Evolutionary conservation across 2,888 invertebrate genomes (phyloP).

Genomic region (Parnassius orleans): DNA sequence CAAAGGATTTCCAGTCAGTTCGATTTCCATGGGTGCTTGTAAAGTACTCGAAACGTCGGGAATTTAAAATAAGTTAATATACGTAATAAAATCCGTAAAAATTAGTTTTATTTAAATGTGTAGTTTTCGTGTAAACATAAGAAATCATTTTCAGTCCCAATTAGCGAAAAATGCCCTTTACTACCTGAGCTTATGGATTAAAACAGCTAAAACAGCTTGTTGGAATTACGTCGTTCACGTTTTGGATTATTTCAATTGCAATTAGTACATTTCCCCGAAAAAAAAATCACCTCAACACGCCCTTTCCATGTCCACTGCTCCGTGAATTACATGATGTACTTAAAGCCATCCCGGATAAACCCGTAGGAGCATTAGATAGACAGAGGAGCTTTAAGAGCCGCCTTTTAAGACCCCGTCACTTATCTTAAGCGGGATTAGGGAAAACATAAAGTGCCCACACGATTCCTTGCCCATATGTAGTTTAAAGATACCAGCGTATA

Average conservation of each 20-base stretch:
- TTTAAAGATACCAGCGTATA: constrained; percentile 16
- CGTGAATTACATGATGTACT: constrained; percentile 24
- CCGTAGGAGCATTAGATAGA: constrained; percentile 18
- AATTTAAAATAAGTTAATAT: too few relatives aligned
- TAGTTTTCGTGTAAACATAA: too few relatives aligned
- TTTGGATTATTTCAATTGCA: constrained; percentile 13
- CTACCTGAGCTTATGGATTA: background rate
- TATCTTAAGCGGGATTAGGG: constrained; percentile 23
- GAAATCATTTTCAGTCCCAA: too few relatives aligned
- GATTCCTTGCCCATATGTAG: constrained; percentile 8
- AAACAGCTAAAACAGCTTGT: background rate
- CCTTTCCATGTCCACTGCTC: constrained; percentile 23
- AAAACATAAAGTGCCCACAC: constrained; percentile 14
- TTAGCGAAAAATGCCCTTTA: constrained; percentile 6
- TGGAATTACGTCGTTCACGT: constrained; percentile 1
- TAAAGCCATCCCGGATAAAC: constrained; percentile 19
- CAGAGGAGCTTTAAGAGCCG: constrained; percentile 17
- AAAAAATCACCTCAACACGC: constrained; percentile 26
- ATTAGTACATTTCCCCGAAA: constrained; percentile 7
- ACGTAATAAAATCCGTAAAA: too few relatives aligned
- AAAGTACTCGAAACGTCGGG: too few relatives aligned
- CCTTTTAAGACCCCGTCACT: constrained; percentile 25
- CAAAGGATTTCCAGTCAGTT: too few relatives aligned
- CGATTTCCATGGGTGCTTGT: too few relatives aligned
- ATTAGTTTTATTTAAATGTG: too few relatives aligned